Evolutionary conservation across 2,888 invertebrate genomes (phyloP).

Genomic region (Neocrepidodera transversa): DNA sequence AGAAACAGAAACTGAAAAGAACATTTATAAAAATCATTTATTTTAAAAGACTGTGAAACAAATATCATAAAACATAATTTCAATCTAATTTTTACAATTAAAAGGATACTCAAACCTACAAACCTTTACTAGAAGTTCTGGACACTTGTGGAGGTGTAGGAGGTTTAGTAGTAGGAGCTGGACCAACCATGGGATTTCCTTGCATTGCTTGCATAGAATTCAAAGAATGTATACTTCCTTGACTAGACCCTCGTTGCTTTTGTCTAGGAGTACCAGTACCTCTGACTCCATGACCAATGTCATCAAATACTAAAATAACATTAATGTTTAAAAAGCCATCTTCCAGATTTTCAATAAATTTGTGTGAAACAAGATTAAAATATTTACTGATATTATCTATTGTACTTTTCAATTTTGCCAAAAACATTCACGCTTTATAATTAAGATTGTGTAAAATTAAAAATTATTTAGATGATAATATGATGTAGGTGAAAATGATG

Average conservation of each 20-base stretch:
- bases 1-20: constrained; percentile 47
- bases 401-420: too few relatives aligned
- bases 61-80: not conserved
- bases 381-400: too few relatives aligned
- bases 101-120: not conserved
- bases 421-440: too few relatives aligned
- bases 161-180: constrained; percentile 93
- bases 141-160: constrained; percentile 91
- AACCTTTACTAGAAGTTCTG: constrained; percentile 62
- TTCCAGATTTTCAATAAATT: too few relatives aligned
- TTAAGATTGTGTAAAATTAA: too few relatives aligned
- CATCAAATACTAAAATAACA: constrained; percentile 75
- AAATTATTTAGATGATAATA: too few relatives aligned
- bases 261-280: constrained; percentile 74
- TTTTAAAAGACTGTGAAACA: too few relatives aligned
- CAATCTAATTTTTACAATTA: too few relatives aligned
- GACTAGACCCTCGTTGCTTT: constrained; percentile 77
- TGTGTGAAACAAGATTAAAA: too few relatives aligned
- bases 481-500: too few relatives aligned
- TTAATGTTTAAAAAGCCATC: too few relatives aligned
- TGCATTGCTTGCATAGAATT: constrained; percentile 56
- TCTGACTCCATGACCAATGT: constrained; percentile 91
- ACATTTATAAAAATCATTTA: constrained; percentile 33
- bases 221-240: constrained; percentile 66
- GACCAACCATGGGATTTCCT: constrained; percentile 67